These are phyloP conservation scores for Saccopteryx bilineata DNA, from an alignment of 2,113 vertebrate species.

Conservation along the genomic window DNA sequence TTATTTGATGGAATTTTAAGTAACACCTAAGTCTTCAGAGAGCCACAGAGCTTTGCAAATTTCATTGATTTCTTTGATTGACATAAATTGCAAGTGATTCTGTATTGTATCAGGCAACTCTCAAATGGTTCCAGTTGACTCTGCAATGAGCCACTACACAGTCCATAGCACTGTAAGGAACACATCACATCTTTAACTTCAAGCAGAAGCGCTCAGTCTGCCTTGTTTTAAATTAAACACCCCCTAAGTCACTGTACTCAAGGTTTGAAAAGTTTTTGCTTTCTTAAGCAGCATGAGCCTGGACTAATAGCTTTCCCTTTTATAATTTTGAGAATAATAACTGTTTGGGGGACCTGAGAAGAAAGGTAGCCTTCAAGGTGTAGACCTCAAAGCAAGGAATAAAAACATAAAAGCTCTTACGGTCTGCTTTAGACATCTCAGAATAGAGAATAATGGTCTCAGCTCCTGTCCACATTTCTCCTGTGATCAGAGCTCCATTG, in stretches of 20 bases:
- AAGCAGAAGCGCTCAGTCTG: slow-evolving; percentile 60
- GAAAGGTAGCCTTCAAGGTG: slow-evolving; percentile 82
- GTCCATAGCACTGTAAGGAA: slow-evolving; percentile 39
- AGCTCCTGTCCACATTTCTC: slow-evolving; percentile 78
- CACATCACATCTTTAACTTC: slow-evolving; percentile 24
- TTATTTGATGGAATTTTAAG: slow-evolving; percentile 38
- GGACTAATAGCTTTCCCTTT: slow-evolving; percentile 76
- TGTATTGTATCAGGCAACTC: not conserved
- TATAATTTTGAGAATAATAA: slow-evolving; percentile 81
- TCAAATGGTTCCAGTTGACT: slow-evolving; percentile 50
- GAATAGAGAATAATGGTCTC: slow-evolving; percentile 80
- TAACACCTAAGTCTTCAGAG: slow-evolving; percentile 37
- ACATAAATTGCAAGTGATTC: slow-evolving; percentile 59
- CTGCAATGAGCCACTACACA: not conserved
- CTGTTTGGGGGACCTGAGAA: slow-evolving; percentile 76
- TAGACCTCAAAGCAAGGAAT: slow-evolving; percentile 82
- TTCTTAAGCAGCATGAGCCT: slow-evolving; percentile 70
- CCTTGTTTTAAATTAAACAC: slow-evolving; percentile 69
- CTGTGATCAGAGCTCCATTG: slow-evolving; percentile 83
- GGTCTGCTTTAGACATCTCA: slow-evolving; percentile 82
- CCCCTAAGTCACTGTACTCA: slow-evolving; percentile 65
- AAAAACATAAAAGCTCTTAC: slow-evolving; percentile 81
- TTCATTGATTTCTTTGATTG: slow-evolving; percentile 65
- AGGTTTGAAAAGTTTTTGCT: slow-evolving; percentile 72
- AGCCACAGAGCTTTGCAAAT: slow-evolving; percentile 43